Percentiles rank a stretch among this genome's conserved stretches.
These are phyloP conservation scores for Pelusios castaneus DNA, from an alignment of 2,113 vertebrate species.

Conservation along the genomic window DNA sequence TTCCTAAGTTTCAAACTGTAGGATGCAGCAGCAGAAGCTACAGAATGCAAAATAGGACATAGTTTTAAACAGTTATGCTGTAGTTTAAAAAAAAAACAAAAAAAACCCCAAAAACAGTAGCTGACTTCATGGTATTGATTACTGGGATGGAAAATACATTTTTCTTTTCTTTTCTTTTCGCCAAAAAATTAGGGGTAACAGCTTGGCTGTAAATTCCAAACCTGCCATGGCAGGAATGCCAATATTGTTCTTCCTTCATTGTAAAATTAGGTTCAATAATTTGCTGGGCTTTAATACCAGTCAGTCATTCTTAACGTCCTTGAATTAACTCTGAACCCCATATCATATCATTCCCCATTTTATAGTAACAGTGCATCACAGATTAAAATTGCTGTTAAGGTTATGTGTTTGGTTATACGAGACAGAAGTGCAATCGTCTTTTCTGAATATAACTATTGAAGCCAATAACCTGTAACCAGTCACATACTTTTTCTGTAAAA, in stretches of 20 bases:
- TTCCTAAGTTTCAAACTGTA: conserved; percentile 34
- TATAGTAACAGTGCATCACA: conserved; percentile 64
- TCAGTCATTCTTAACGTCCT: conserved; percentile 65
- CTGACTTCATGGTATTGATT: not conserved
- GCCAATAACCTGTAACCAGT: conserved; percentile 81
- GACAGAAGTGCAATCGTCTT: conserved; percentile 72
- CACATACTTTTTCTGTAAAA: conserved; percentile 70
- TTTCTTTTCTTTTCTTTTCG: conserved; percentile 37
- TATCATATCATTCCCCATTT: conserved; percentile 71
- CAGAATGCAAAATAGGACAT: not conserved
- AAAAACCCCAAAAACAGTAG: conserved; percentile 17
- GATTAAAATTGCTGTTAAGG: conserved; percentile 78
- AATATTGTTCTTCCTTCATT: conserved; percentile 66
- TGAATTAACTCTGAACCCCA: conserved; percentile 66
- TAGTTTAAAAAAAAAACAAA: not conserved
- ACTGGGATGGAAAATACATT: conserved; percentile 30
- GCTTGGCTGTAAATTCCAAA: conserved; percentile 71
- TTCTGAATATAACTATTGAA: conserved; percentile 64
- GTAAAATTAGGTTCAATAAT: conserved; percentile 74
- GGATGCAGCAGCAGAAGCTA: not conserved
- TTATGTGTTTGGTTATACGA: conserved; percentile 73
- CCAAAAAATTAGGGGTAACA: conserved; percentile 63
- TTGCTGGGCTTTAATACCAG: conserved; percentile 67
- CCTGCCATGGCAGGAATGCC: conserved; percentile 40
- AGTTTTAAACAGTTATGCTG: not conserved